Percentiles rank a stretch among this genome's conserved stretches.
Conservation (phyloP, 2,888 invertebrate species). For the Cephus pulcher region DNA sequence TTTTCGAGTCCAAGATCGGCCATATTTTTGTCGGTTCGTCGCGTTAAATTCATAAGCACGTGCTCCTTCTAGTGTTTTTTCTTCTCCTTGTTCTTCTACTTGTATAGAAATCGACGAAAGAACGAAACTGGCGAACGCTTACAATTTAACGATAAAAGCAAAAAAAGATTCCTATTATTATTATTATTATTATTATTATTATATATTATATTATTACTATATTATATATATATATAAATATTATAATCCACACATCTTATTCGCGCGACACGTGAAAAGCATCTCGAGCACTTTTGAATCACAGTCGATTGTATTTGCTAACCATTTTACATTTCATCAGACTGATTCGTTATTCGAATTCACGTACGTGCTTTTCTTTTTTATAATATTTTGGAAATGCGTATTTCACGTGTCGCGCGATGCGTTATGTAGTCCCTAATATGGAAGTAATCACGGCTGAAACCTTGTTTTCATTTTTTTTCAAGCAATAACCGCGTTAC, state of each 20-base stretch:
- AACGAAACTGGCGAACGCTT: slow-evolving; percentile 13
- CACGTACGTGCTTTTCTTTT: neutral
- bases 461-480: neutral
- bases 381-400: neutral
- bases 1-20: neutral
- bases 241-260: slow-evolving; percentile 1
- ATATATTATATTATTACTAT: slow-evolving; percentile 26
- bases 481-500: neutral
- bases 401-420: neutral
- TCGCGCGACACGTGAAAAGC: slow-evolving; percentile 1
- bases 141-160: slow-evolving; percentile 18
- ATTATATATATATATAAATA: slow-evolving; percentile 11
- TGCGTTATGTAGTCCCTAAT: slow-evolving; percentile 7
- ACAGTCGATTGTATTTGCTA: neutral
- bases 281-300: neutral
- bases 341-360: neutral
- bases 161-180: slow-evolving; percentile 39
- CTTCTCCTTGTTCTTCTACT: neutral
- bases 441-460: slow-evolving; percentile 3
- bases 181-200: slow-evolving; percentile 23
- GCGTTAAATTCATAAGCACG: neutral
- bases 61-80: neutral
- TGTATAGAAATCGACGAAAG: slow-evolving; percentile 13
- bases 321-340: neutral
- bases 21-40: neutral